Evolutionary conservation across 92 coral and sea anemone species (phyloP), one percentile per base, ranked within the genome.

Genomic region (Actinernus sp.): DNA sequence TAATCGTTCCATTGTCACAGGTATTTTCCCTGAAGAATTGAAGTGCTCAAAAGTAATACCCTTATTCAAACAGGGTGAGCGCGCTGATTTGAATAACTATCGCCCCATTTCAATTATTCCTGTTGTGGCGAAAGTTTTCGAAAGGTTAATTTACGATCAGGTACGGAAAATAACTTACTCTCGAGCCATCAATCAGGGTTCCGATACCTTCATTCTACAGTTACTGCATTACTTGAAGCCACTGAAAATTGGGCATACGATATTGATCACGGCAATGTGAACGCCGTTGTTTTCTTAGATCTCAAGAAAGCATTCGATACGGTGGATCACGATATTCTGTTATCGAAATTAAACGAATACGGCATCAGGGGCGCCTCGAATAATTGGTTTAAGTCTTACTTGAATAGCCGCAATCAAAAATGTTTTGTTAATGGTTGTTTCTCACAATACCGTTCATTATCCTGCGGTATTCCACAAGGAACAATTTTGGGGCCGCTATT

Each of bases 21-120:
- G 85, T 39, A 59, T 78, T 29, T 58, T 73, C 23, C 81, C 71
- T 26, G 68, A 58, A 26, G 79, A 72, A 28, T 72, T 68, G 75
- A 67, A 67, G 43, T 50, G 31, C 3, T 67, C 65, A 3, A 69
- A 69, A 57, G 65, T 69, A 29, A 69, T 69, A 20, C 77, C 77
- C 2, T 67, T 77, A 47, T 65, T 52, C 31, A 77, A 77, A 46
- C 45, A 76, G 26, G 67, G 83, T 51, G 62, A 37, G 28, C 73
- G 73, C 57, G 23, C 46, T 1, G 33, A 36, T 19, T 28, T 73
- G 31, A 63, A 61, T 27, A 73, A 73, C 61, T 74, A 62, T 38
- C 60, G 82, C 59, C 74, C 62, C 31, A 67, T 67, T 45, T 67
- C 75, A 22, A 38, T 67, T 45, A 67, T 67, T 67, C 75, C 75